phyloP scores from a whole-genome alignment of 2,888 invertebrate genomes.

The Lasioglossum marginatum region DNA sequence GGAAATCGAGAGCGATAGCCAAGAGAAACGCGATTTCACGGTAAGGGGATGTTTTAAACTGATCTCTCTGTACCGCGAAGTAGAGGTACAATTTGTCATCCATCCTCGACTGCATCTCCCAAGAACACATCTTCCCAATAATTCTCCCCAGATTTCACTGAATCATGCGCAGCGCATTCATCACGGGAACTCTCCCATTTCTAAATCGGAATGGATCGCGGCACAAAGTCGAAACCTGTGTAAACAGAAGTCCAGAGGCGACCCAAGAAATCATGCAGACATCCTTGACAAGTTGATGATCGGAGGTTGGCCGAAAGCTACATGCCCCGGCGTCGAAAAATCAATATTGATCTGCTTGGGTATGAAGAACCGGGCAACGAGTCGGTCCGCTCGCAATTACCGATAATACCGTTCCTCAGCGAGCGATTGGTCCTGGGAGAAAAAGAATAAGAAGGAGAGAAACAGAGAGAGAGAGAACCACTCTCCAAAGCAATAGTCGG shows the following conservation, averaged over 20 bases:
- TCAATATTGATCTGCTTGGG: conserved; percentile 7
- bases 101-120: background rate
- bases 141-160: background rate
- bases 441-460: background rate
- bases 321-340: background rate
- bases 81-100: background rate
- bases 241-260: background rate
- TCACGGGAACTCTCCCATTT: background rate
- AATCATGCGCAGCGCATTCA: background rate
- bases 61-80: background rate
- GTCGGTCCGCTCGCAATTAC: conserved; percentile 2
- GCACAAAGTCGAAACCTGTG: background rate
- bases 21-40: too few species aligned
- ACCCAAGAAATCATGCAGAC: background rate
- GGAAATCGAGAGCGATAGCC: too few species aligned
- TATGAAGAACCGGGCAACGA: conserved; percentile 3
- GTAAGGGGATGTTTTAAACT: background rate
- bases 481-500: conserved; percentile 4
- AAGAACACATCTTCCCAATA: background rate
- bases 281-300: conserved; percentile 9
- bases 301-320: background rate
- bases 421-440: background rate
- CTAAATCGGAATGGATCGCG: background rate
- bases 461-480: background rate
- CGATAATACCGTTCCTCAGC: conserved; percentile 2